Evolutionary conservation across 2,113 vertebrate genomes (phyloP).

Genomic region (Microcebus tavaratra): DNA sequence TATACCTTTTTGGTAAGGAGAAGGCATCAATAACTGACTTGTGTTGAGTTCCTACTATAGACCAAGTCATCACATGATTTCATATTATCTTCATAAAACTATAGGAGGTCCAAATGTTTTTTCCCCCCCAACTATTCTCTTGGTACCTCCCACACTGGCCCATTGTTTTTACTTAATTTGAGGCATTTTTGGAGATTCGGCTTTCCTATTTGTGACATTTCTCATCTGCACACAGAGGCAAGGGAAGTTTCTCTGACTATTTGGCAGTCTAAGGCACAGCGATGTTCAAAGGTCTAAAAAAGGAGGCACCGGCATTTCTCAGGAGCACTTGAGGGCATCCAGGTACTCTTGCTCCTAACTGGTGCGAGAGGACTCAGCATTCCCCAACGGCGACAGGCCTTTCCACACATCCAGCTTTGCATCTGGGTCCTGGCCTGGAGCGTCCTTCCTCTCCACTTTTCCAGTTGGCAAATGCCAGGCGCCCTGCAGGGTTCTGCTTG

Average conservation of each 20-base stretch:
- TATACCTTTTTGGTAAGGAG: background rate
- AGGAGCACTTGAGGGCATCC: background rate
- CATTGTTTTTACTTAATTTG: background rate
- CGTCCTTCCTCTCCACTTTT: background rate
- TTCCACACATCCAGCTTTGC: background rate
- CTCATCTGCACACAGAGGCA: background rate
- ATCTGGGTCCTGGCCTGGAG: background rate
- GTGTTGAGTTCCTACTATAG: background rate
- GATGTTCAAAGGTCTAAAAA: background rate
- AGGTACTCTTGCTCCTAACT: background rate
- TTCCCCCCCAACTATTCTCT: background rate
- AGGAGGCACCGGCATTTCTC: background rate
- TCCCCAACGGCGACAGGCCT: background rate
- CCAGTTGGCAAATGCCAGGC: background rate
- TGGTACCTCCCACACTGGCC: background rate
- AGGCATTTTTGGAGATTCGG: background rate
- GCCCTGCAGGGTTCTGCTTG: background rate
- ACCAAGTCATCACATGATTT: background rate
- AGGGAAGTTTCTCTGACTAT: background rate
- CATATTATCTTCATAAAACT: background rate
- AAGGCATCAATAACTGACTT: background rate
- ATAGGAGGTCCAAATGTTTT: background rate
- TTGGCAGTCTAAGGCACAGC: background rate
- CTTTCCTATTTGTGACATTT: background rate
- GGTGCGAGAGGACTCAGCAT: background rate